phyloP scores from a whole-genome alignment of 2,797 vertebrate species.

The Toxotes lorentzi region DNA sequence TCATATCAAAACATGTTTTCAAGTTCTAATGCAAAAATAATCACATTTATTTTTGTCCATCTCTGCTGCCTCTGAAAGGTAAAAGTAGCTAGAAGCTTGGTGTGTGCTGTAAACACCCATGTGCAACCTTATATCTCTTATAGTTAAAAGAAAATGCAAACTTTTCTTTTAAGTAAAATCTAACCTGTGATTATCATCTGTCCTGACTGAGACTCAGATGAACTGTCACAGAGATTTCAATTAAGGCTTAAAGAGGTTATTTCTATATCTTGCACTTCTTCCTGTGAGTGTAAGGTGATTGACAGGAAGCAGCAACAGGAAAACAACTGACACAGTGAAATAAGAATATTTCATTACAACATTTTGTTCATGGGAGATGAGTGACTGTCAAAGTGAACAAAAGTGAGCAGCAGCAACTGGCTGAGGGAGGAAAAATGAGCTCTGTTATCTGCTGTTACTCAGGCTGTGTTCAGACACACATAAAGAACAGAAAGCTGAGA shows the following conservation, averaged over 20 bases:
- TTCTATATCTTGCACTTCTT: neutral
- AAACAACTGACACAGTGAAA: conserved; percentile 1
- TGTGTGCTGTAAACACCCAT: no score
- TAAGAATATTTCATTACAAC: neutral
- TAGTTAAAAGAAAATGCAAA: no score
- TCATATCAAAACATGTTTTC: neutral
- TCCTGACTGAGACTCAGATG: neutral
- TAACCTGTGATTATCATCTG: neutral
- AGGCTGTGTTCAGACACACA: neutral
- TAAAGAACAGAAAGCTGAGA: neutral
- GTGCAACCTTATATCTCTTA: no score
- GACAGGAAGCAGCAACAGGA: conserved; percentile 8
- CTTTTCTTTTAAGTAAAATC: neutral
- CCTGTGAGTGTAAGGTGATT: neutral
- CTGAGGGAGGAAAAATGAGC: conserved; percentile 5
- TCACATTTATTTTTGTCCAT: neutral
- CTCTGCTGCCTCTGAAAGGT: neutral
- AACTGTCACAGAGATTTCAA: neutral
- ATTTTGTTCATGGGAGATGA: conserved; percentile 7
- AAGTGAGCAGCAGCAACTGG: neutral
- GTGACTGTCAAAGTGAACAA: conserved; percentile 12
- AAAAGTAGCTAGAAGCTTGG: neutral
- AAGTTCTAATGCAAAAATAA: conserved; percentile 9
- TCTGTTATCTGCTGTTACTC: neutral
- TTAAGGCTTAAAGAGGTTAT: neutral